phyloP scores from a whole-genome alignment of 2,888 invertebrate genomes.

The Trissoscelio sp. region DNA sequence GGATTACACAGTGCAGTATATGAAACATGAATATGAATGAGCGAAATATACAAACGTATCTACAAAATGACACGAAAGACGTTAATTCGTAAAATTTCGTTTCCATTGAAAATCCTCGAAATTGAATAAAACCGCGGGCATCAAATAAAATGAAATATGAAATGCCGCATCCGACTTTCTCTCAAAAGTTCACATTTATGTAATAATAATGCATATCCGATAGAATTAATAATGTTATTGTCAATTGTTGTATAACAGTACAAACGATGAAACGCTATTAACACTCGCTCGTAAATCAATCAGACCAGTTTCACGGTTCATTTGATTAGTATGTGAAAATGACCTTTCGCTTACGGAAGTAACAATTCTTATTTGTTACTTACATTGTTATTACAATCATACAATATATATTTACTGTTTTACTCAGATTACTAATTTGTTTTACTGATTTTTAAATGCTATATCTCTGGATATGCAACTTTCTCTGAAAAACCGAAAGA shows the following conservation, averaged over 20 bases:
- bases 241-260: neutral
- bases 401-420: too few relatives aligned
- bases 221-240: slow-evolving; percentile 18
- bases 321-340: neutral
- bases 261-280: neutral
- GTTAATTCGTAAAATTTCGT: slow-evolving; percentile 14
- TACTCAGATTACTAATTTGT: too few relatives aligned
- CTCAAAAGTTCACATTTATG: slow-evolving; percentile 4
- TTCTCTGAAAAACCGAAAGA: too few relatives aligned
- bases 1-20: slow-evolving; percentile 12
- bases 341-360: too few relatives aligned
- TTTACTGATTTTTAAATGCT: too few relatives aligned
- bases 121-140: neutral
- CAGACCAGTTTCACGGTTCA: slow-evolving; percentile 8
- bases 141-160: slow-evolving; percentile 6
- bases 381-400: too few relatives aligned
- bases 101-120: neutral
- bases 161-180: slow-evolving; percentile 15
- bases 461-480: too few relatives aligned
- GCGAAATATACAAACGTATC: slow-evolving; percentile 9
- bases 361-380: too few relatives aligned
- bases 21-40: slow-evolving; percentile 43
- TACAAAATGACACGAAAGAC: slow-evolving; percentile 17
- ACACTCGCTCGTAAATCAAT: neutral
- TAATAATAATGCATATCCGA: slow-evolving; percentile 2